Evolutionary conservation across 2,797 vertebrate genomes (phyloP).

Genomic region (Gallirallus australis): DNA sequence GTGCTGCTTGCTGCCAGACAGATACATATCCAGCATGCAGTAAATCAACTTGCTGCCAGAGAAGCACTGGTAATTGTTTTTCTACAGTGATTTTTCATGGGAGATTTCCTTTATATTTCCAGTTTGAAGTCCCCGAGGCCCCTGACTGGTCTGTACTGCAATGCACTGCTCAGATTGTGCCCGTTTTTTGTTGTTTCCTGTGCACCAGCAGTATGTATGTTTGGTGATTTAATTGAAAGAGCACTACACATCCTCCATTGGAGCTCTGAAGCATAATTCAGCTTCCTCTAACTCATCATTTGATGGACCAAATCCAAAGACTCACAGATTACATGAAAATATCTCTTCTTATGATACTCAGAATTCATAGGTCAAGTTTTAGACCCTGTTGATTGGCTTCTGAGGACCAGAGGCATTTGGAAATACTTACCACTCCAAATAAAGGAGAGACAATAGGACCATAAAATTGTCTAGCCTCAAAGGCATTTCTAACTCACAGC

Average conservation of each 20-base stretch:
- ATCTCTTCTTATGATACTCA: neutral
- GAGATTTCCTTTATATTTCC: neutral
- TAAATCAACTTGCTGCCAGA: neutral
- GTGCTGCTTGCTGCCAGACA: neutral
- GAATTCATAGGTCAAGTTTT: neutral
- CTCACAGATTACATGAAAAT: neutral
- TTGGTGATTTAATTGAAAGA: neutral
- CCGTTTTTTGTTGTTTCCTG: neutral
- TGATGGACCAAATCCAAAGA: neutral
- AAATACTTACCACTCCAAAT: neutral
- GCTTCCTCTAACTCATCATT: neutral
- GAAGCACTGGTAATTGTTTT: neutral
- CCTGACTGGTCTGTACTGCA: neutral
- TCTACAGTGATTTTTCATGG: neutral
- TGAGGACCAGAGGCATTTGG: neutral
- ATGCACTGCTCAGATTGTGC: neutral
- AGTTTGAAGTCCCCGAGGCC: neutral
- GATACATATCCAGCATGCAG: neutral
- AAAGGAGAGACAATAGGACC: neutral
- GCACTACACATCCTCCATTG: neutral
- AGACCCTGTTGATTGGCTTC: neutral
- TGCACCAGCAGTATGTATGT: neutral
- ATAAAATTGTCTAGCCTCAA: neutral
- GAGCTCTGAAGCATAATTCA: neutral
- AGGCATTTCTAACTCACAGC: neutral